These are phyloP conservation scores for Drosophila colorata DNA, from an alignment of 2,888 invertebrate genomes.

Conservation along the genomic window DNA sequence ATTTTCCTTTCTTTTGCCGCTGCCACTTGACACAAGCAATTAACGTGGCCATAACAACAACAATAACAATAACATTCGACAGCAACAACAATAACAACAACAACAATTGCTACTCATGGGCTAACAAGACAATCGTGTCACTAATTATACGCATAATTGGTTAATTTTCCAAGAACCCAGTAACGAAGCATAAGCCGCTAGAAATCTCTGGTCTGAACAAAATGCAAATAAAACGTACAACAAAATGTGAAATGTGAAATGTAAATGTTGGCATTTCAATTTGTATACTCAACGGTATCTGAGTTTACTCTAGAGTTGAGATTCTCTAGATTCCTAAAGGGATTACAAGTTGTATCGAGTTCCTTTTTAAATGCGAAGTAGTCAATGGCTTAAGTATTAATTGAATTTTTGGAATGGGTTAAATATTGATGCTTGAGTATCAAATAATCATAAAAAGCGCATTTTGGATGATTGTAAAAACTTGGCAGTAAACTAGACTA, in stretches of 20 bases:
- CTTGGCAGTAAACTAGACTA: too few relatives aligned
- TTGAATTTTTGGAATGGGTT: too few relatives aligned
- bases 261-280: conserved; percentile 43
- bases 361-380: background rate
- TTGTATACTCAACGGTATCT: background rate
- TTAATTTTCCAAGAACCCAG: conserved; percentile 72
- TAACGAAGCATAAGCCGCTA: conserved; percentile 40
- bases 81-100: conserved; percentile 35
- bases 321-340: background rate
- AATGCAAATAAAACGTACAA: conserved; percentile 6
- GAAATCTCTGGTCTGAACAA: background rate
- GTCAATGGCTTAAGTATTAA: too few relatives aligned
- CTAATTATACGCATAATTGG: conserved; percentile 80
- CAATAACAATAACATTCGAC: conserved; percentile 37
- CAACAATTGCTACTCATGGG: conserved; percentile 40
- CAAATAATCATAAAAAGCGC: too few relatives aligned
- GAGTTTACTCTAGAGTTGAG: background rate
- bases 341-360: too few relatives aligned
- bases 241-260: conserved; percentile 34
- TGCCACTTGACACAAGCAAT: conserved; percentile 72
- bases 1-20: conserved; percentile 56
- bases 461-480: too few relatives aligned
- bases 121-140: conserved; percentile 79
- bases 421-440: too few relatives aligned
- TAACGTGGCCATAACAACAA: conserved; percentile 68